Base-by-base conservation (phyloP, 1,140 invertebrate genomes). In the Drosophila pectinifera region DNA sequence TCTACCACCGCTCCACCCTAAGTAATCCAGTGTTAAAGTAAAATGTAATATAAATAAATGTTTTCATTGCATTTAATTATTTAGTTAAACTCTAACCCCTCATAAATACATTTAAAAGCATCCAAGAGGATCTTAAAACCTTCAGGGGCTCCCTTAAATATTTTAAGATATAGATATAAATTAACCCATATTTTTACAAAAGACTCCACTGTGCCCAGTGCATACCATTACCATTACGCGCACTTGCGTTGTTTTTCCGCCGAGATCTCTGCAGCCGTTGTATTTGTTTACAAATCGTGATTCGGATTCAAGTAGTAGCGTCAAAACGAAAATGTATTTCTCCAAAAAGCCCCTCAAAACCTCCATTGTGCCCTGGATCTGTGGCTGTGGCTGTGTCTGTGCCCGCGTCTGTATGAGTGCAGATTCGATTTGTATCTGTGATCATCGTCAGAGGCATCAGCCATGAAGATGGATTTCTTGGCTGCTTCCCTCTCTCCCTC, bases 201-300 rank as follows among this genome's bases (percentile, higher is more conserved):
- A 14, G 41, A n/a, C 3, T 10, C 81, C 83, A 85, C 63, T 42
- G 78, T 79, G 28, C 18, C 56, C 34, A 49, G 16, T 45, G 75
- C 62, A 80, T 82, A 61, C 73, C 78, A 86, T 85, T 82, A 78
- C 73, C 73, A 86, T 85, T 86, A 75, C 68, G 57, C 46, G 76
- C 75, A 88, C 74, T 85, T 85, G 82, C 62, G 57, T 68, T 69
- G 61, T 58, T 62, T 38, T 38, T n/a, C 59, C 54, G 46, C 13
- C 49, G 48, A 36, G 41, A 38, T 55, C 42, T 48, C 14, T 42
- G 38, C 55, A 62, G 54, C 57, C 34, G 51, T 49, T 55, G 83
- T 83, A 80, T 90, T 91, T 91, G 90, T 91, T 91, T 91, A 91
- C 84, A 91, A 90, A 80, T 80, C 70, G 72, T 74, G 89, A 91